These are phyloP conservation scores for Charanyca ferruginea DNA, from an alignment of 2,888 invertebrate species.

Conservation along the genomic window DNA sequence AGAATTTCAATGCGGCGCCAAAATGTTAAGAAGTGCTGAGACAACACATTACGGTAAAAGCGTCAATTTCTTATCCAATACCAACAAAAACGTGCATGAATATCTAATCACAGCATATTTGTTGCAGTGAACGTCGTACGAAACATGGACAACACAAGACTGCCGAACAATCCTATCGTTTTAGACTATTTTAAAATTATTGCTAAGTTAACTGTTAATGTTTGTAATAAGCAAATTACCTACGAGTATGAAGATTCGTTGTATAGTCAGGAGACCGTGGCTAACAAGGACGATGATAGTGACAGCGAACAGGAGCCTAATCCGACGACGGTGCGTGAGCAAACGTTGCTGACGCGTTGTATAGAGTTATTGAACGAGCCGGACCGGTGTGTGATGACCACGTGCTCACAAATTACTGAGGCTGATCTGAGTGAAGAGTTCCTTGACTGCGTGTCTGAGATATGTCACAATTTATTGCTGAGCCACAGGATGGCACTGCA, in stretches of 20 bases:
- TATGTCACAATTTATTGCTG: slow-evolving; percentile 96
- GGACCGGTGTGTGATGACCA: slow-evolving; percentile 81
- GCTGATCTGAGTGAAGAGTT: slow-evolving; percentile 88
- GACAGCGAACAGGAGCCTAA: slow-evolving; percentile 90
- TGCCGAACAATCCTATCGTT: slow-evolving; percentile 89
- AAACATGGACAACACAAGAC: slow-evolving; percentile 88
- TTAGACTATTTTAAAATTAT: slow-evolving; percentile 85
- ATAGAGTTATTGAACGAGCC: slow-evolving; percentile 93
- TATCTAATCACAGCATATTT: slow-evolving; percentile 29
- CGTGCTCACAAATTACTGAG: slow-evolving; percentile 89
- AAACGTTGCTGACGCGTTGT: slow-evolving; percentile 89
- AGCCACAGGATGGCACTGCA: slow-evolving; percentile 96
- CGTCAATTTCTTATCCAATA: neutral
- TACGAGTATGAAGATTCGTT: slow-evolving; percentile 87
- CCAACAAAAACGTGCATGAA: slow-evolving; percentile 1
- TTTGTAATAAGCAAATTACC: slow-evolving; percentile 85
- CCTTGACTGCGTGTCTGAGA: slow-evolving; percentile 93
- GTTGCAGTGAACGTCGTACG: slow-evolving; percentile 86
- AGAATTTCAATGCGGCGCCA: neutral
- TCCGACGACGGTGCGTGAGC: slow-evolving; percentile 86
- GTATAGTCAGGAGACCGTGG: slow-evolving; percentile 84
- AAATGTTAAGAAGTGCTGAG: slow-evolving; percentile 4
- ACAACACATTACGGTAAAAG: slow-evolving; percentile 3
- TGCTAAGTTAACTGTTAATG: slow-evolving; percentile 84
- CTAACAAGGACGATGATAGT: slow-evolving; percentile 91